Base-by-base conservation (phyloP, 2,113 vertebrate species). In the Eonycteris spelaea region DNA sequence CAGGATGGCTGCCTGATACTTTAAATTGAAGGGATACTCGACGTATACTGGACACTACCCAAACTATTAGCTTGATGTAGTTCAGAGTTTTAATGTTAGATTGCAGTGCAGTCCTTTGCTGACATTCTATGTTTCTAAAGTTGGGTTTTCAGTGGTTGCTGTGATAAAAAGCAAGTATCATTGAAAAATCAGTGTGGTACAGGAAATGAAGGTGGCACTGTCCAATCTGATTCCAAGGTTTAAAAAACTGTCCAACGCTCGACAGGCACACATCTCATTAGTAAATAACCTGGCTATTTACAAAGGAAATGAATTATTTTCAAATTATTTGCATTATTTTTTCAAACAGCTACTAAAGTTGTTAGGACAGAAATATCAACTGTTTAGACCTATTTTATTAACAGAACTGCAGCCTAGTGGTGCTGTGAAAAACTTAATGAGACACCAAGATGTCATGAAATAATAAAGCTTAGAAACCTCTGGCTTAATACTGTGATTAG, bases 371-470 rank as follows among this genome's bases (percentile, higher is more conserved):
- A 70, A 77, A 45, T 78, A 65, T 77, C 83, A 73, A 67, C 40
- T 59, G 38, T 61, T 74, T 55, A 38, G 65, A 68, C 48, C 33
- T 83, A 88, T 35, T 73, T 80, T 90, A 68, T 48, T 71, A 94
- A 51, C 2, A 90, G 19, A 87, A 68, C 40, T 38, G 26, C 89
- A 13, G 48, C 79, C 33, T 26, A 38, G 11, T 14, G 21, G 45
- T 35, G n/a, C 53, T 80, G 19, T 91, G 59, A 91, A 92, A 70
- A 97, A 71, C 6, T 30, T 96, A 83, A 43, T 43, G 43, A 87
- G 13, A 93, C 21, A 6, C 12, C 43, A 35, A 80, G 53, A 53
- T 1, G 7, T n/a, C 30, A 40, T 40, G 38, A 87, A 79, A 90
- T 14, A 86, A 74, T 15, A 38, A 93, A 53, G n/a, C 68, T 91